A percentile compares a stretch with the other conserved stretches of the same genome.
These are phyloP conservation scores for Alethe diademata DNA, from an alignment of 2,113 vertebrate species.

Conservation along the genomic window DNA sequence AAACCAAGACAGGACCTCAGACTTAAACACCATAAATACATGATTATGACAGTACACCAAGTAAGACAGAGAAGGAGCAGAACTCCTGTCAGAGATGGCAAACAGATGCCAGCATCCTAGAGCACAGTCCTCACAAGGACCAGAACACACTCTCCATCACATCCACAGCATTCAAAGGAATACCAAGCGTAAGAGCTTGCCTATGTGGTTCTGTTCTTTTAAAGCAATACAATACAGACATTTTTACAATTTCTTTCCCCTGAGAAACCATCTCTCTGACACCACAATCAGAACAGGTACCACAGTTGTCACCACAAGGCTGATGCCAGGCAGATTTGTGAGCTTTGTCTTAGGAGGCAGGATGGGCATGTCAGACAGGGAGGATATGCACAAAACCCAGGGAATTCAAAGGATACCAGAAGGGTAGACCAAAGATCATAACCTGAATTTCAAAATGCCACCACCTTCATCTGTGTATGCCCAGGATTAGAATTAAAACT, in stretches of 20 bases:
- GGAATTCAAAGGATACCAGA: neutral
- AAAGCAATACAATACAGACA: neutral
- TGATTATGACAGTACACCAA: neutral
- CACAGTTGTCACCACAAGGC: neutral
- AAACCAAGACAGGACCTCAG: neutral
- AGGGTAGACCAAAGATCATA: neutral
- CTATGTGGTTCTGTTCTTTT: neutral
- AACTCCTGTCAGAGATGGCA: neutral
- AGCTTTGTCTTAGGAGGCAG: neutral
- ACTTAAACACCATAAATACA: neutral
- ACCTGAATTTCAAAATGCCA: neutral
- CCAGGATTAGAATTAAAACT: neutral
- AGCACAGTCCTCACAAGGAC: neutral
- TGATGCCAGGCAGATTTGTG: neutral
- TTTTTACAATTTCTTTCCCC: neutral
- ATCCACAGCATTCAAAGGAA: neutral
- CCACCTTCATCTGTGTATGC: neutral
- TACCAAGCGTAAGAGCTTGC: neutral
- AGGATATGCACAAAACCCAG: neutral
- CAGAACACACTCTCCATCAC: neutral
- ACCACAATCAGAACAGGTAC: neutral
- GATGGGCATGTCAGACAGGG: neutral
- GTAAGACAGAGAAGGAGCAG: neutral
- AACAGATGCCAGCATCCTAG: neutral
- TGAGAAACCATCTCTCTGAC: neutral